phyloP scores from a whole-genome alignment of 2,888 invertebrate genomes.

The Tupiocoris notatus region DNA sequence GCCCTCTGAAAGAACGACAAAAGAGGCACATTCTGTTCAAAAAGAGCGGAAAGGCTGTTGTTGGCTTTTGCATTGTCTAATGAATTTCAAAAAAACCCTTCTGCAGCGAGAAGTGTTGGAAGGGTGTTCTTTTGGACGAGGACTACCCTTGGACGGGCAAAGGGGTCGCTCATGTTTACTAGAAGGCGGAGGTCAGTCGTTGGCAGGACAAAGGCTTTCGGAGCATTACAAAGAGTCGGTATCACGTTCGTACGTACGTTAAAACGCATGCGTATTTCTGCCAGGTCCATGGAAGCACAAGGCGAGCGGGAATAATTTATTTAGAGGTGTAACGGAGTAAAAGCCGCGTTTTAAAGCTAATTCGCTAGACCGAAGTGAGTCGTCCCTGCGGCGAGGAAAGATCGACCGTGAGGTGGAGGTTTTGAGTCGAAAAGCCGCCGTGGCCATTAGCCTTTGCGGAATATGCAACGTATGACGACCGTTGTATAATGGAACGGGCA shows the following conservation, averaged over 20 bases:
- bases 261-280: not conserved
- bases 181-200: not conserved
- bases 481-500: constrained; percentile 35
- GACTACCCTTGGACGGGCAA: not conserved
- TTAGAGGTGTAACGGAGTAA: constrained; percentile 36
- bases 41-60: too few relatives aligned
- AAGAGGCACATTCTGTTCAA: too few relatives aligned
- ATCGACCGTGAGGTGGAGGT: not conserved
- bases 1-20: too few relatives aligned
- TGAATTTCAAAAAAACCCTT: constrained; percentile 1
- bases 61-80: not conserved
- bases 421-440: constrained; percentile 35
- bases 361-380: constrained; percentile 9
- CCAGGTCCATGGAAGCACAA: not conserved
- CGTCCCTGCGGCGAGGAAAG: not conserved
- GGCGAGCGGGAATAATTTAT: constrained; percentile 24
- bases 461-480: constrained; percentile 36
- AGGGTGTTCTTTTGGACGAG: too few relatives aligned
- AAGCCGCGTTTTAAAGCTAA: constrained; percentile 38
- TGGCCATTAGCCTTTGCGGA: constrained; percentile 38
- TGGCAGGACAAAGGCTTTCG: not conserved
- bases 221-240: not conserved
- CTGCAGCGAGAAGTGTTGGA: not conserved
- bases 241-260: not conserved
- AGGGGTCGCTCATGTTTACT: not conserved